These are phyloP conservation scores for Limosa lapponica DNA, from an alignment of 2,797 vertebrate species.

Conservation along the genomic window DNA sequence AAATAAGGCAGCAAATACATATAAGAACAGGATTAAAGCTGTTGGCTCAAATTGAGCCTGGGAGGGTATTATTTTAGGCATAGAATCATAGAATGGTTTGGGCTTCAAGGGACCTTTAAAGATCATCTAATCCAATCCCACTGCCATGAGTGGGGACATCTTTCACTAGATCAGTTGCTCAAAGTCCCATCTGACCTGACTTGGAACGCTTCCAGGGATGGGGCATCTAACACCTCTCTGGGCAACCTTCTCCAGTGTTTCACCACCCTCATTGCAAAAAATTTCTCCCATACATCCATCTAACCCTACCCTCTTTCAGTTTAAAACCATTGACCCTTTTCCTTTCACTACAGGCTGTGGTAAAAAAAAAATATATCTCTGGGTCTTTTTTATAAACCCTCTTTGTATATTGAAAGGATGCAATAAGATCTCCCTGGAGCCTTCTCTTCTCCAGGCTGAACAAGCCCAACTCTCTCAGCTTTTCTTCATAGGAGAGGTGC, in stretches of 20 bases:
- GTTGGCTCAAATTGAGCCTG: background rate
- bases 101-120: background rate
- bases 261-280: rapidly evolving
- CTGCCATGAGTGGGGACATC: background rate
- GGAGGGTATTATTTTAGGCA: background rate
- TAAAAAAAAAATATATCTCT: background rate
- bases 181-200: rapidly evolving
- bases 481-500: background rate
- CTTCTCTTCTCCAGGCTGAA: background rate
- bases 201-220: background rate
- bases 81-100: background rate
- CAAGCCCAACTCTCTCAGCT: background rate
- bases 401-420: background rate
- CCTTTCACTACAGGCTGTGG: background rate
- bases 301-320: background rate
- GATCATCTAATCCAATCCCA: background rate
- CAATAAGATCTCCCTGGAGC: background rate
- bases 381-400: background rate
- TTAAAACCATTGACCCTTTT: background rate
- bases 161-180: background rate
- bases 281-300: background rate
- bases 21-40: background rate
- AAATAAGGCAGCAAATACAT: background rate
- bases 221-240: background rate
- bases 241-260: background rate